Conservation (phyloP, 2,888 invertebrate genomes). For the Hermodice carunculata region DNA sequence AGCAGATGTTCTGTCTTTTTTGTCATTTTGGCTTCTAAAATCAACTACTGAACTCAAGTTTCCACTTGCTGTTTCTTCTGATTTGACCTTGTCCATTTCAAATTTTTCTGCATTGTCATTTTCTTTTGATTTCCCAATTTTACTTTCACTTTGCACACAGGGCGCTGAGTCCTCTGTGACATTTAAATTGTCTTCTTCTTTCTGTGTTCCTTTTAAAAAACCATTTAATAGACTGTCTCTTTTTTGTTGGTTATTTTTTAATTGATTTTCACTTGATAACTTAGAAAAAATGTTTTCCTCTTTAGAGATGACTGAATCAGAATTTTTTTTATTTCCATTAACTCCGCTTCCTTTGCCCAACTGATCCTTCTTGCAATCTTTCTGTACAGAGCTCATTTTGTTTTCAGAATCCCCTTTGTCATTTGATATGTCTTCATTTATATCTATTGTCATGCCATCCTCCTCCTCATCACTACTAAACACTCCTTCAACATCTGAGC, state of each 20-base stretch:
- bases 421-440: too few relatives aligned
- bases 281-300: too few relatives aligned
- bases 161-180: neutral
- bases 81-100: neutral
- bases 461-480: slow-evolving; percentile 29
- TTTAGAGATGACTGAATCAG: too few relatives aligned
- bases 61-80: neutral
- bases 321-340: too few relatives aligned
- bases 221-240: too few relatives aligned
- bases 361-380: too few relatives aligned
- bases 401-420: neutral
- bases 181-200: neutral
- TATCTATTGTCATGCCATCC: too few relatives aligned
- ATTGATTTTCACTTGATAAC: too few relatives aligned
- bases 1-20: slow-evolving; percentile 5
- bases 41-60: too few relatives aligned
- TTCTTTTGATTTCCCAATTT: neutral
- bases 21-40: neutral
- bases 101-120: neutral
- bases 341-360: too few relatives aligned
- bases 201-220: neutral
- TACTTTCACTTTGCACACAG: neutral
- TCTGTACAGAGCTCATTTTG: too few relatives aligned
- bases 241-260: too few relatives aligned
- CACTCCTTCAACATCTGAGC: slow-evolving; percentile 9